phyloP scores from a whole-genome alignment of 2,797 vertebrate species.

The Bufotes viridis region DNA sequence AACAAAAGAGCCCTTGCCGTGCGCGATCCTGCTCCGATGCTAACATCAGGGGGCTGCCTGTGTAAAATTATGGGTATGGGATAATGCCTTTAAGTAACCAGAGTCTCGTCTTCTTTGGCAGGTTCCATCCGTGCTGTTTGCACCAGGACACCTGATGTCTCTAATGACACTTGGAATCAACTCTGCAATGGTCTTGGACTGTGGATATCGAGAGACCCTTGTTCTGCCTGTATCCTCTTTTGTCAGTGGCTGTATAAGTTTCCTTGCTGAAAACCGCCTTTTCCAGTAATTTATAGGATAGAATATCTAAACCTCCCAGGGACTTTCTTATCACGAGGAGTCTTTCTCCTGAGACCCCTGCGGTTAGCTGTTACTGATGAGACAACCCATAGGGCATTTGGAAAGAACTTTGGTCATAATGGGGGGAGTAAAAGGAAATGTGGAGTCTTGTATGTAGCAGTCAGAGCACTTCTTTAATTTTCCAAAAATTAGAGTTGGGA shows the following conservation, averaged over 20 bases:
- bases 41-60: too few relatives aligned
- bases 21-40: too few relatives aligned
- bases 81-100: not conserved
- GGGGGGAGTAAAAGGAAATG: too few relatives aligned
- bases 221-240: constrained; percentile 92
- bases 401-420: too few relatives aligned
- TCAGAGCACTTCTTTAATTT: not conserved
- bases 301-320: not conserved
- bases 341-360: not conserved
- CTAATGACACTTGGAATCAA: constrained; percentile 95
- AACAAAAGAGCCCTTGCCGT: too few relatives aligned
- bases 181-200: constrained; percentile 96
- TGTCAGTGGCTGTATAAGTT: not conserved
- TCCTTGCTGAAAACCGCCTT: not conserved
- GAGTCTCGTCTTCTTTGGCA: constrained; percentile 63
- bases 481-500: not conserved
- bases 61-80: too few relatives aligned
- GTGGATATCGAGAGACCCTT: constrained; percentile 92
- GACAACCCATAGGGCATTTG: not conserved
- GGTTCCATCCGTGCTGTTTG: constrained; percentile 96
- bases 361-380: not conserved
- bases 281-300: not conserved
- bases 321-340: too few relatives aligned
- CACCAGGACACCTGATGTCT: constrained; percentile 95
- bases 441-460: not conserved